phyloP scores from a whole-genome alignment of 2,797 vertebrate species.

The Lithobates pipiens region DNA sequence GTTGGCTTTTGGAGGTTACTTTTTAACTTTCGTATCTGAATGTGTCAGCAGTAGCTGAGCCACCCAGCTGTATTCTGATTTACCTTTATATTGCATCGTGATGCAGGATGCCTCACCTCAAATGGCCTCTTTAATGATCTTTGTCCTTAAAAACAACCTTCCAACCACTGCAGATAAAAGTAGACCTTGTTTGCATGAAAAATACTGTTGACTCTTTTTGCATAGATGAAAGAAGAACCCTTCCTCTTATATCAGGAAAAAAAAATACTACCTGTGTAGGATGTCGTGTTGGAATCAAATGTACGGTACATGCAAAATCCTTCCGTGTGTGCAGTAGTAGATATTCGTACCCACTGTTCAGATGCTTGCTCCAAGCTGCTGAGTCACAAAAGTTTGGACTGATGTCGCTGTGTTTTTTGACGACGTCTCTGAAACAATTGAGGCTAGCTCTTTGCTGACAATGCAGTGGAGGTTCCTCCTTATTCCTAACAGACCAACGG shows the following conservation, averaged over 20 bases:
- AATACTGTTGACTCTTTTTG: not conserved
- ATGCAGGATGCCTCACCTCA: not conserved
- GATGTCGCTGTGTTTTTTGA: conserved; percentile 23
- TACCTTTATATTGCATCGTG: conserved; percentile 34
- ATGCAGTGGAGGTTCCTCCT: conserved; percentile 23
- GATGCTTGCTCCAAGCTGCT: conserved; percentile 15
- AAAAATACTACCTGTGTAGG: not conserved
- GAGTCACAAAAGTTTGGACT: conserved; percentile 33
- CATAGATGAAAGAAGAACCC: not conserved
- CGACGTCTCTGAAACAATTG: conserved; percentile 29
- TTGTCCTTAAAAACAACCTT: conserved; percentile 1
- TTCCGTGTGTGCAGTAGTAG: not conserved
- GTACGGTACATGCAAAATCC: not conserved
- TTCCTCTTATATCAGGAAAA: not conserved
- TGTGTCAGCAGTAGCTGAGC: conserved; percentile 60
- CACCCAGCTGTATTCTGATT: conserved; percentile 46
- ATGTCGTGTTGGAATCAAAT: not conserved
- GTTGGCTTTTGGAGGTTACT: conserved; percentile 63
- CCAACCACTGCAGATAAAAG: not conserved
- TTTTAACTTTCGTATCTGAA: conserved; percentile 60
- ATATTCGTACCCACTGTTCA: not conserved
- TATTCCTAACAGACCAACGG: conserved; percentile 18
- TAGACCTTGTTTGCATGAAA: not conserved
- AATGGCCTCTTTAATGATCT: conserved; percentile 4
- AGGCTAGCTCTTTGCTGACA: conserved; percentile 2